These are phyloP conservation scores for Cyprinella venusta DNA, from an alignment of 2,797 vertebrate genomes.

Conservation along the genomic window DNA sequence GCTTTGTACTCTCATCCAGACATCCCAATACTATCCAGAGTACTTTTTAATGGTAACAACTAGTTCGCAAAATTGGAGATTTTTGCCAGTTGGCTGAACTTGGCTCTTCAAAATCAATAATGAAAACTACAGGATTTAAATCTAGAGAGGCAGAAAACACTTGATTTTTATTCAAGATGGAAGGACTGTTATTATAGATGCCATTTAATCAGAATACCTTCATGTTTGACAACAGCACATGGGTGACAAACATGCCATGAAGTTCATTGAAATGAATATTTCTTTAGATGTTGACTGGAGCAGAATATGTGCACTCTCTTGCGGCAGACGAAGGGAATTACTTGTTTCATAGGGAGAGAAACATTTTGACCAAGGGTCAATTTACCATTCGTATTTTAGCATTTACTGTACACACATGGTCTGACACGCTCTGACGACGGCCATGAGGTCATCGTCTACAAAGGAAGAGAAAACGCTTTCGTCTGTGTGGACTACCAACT, in stretches of 20 bases:
- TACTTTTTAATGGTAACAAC: constrained; percentile 11
- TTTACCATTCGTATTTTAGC: not conserved
- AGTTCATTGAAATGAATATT: not conserved
- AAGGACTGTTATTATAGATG: not conserved
- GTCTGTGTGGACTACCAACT: constrained; percentile 28
- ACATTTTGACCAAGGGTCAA: not conserved
- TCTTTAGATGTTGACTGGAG: not conserved
- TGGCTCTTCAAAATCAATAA: constrained; percentile 7
- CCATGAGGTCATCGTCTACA: constrained; percentile 51
- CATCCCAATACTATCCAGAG: not conserved
- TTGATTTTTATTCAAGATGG: too few species aligned
- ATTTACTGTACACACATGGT: not conserved
- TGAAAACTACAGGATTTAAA: not conserved
- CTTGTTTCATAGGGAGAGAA: not conserved
- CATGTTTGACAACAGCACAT: not conserved
- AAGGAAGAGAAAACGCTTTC: constrained; percentile 45
- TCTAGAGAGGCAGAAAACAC: not conserved
- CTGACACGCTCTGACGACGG: not conserved
- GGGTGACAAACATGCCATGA: not conserved
- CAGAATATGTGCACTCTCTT: constrained; percentile 1
- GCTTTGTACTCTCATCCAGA: constrained; percentile 16
- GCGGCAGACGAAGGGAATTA: not conserved
- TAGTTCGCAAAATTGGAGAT: not conserved
- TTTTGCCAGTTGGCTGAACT: constrained; percentile 16
- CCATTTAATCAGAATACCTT: not conserved